phyloP scores from a whole-genome alignment of 2,888 invertebrate genomes.

The Rotaria sp. region DNA sequence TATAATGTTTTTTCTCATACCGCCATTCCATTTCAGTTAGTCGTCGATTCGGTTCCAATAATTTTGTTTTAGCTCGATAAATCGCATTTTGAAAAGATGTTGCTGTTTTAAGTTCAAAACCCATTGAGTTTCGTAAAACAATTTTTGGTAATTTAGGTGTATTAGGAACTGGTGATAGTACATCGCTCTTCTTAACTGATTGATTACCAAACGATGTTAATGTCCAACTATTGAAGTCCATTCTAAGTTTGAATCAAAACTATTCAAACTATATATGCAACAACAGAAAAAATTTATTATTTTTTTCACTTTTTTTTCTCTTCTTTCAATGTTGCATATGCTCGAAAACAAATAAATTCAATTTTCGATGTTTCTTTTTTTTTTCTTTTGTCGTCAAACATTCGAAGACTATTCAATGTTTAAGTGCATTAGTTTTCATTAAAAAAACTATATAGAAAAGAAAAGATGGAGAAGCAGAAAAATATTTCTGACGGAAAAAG shows the following conservation, averaged over 20 bases:
- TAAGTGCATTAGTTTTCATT: no score
- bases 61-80: neutral
- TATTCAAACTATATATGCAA: neutral
- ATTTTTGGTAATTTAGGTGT: neutral
- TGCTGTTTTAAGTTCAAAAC: neutral
- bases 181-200: neutral
- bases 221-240: constrained; percentile 6
- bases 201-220: neutral
- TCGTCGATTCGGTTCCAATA: neutral
- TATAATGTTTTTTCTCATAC: neutral
- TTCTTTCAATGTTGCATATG: no score
- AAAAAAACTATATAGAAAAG: no score
- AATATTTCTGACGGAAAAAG: neutral
- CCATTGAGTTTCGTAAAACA: neutral
- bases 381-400: no score
- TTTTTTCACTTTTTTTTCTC: neutral
- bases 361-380: neutral
- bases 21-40: neutral
- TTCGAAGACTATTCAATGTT: no score
- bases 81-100: neutral
- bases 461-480: no score
- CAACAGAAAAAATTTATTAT: neutral
- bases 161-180: neutral
- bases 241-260: neutral
- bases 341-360: neutral